Percentiles rank a stretch among this genome's conserved stretches.
Conservation (phyloP, 2,797 vertebrate genomes). For the Malacoctenus gilli region DNA sequence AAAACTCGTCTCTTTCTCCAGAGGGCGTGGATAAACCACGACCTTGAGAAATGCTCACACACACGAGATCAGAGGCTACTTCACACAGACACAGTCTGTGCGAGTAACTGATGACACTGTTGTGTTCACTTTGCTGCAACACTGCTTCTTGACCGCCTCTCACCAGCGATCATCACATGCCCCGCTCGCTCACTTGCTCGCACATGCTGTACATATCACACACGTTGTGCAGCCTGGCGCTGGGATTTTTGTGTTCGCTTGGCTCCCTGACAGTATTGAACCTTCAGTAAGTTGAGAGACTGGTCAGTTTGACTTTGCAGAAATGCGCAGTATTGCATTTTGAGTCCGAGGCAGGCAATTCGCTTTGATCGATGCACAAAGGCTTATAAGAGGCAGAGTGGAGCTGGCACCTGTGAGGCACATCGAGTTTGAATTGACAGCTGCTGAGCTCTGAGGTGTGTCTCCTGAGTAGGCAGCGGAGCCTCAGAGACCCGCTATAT, state of each 20-base stretch:
- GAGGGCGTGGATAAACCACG: no score
- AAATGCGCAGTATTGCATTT: constrained; percentile 64
- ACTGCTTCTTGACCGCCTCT: constrained; percentile 3
- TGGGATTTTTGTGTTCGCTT: constrained; percentile 31
- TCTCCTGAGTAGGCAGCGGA: constrained; percentile 35
- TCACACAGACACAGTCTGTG: no score
- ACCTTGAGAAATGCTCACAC: no score
- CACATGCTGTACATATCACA: constrained; percentile 2
- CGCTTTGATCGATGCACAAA: constrained; percentile 71
- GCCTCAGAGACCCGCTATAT: constrained; percentile 33
- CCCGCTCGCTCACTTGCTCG: not conserved
- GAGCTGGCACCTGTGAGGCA: constrained; percentile 63
- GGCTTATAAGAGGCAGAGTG: constrained; percentile 58
- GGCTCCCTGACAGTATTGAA: constrained; percentile 48
- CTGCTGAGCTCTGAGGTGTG: constrained; percentile 55
- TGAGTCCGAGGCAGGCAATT: constrained; percentile 55
- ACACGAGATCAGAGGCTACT: no score
- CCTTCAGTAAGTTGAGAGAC: constrained; percentile 47
- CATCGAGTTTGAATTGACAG: constrained; percentile 66
- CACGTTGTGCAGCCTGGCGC: not conserved
- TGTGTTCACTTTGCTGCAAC: no score
- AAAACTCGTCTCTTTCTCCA: no score
- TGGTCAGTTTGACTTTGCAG: constrained; percentile 72
- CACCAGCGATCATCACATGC: not conserved
- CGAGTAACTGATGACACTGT: no score